Conservation (phyloP, 2,888 invertebrate species). For the Drosophila stalkeri region DNA sequence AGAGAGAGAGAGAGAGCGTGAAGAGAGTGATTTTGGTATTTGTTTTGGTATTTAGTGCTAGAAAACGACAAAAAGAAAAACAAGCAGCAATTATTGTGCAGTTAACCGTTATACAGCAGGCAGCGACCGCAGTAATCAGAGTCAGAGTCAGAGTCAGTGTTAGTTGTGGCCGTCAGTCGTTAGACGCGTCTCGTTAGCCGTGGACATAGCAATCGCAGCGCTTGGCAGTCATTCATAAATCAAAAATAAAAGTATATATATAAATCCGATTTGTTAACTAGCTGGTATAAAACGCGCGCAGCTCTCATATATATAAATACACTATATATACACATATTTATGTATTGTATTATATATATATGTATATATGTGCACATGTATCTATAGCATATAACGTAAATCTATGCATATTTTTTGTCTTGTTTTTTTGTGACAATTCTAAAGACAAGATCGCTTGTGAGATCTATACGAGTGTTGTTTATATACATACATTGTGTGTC, state of each 20-base stretch:
- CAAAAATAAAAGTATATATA: conserved; percentile 14
- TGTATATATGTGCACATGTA: conserved; percentile 20
- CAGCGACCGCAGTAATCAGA: conserved; percentile 34
- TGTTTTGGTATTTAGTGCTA: conserved; percentile 37
- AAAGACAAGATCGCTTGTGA: conserved; percentile 19
- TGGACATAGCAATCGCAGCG: conserved; percentile 53
- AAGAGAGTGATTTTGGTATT: conserved; percentile 15
- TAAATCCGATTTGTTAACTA: conserved; percentile 31
- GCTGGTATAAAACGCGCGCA: conserved; percentile 38
- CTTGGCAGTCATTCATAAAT: conserved; percentile 19
- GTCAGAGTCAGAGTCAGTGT: conserved; percentile 50
- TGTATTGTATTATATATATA: background rate
- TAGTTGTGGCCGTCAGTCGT: conserved; percentile 48
- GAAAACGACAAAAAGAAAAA: conserved; percentile 26
- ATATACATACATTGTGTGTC: background rate
- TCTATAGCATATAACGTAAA: conserved; percentile 26
- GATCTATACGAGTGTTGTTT: conserved; percentile 42
- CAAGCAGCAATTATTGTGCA: conserved; percentile 12
- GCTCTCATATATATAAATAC: conserved; percentile 31
- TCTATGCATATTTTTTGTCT: conserved; percentile 38
- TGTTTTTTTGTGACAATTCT: conserved; percentile 59
- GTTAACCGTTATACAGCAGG: conserved; percentile 54
- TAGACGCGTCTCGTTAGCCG: conserved; percentile 65
- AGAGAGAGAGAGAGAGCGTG: conserved; percentile 5
- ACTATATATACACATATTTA: conserved; percentile 7